A percentile compares a stretch with the other conserved stretches of the same genome.
Evolutionary conservation across 2,888 invertebrate species (phyloP).

Genomic region (Lysandra coridon): DNA sequence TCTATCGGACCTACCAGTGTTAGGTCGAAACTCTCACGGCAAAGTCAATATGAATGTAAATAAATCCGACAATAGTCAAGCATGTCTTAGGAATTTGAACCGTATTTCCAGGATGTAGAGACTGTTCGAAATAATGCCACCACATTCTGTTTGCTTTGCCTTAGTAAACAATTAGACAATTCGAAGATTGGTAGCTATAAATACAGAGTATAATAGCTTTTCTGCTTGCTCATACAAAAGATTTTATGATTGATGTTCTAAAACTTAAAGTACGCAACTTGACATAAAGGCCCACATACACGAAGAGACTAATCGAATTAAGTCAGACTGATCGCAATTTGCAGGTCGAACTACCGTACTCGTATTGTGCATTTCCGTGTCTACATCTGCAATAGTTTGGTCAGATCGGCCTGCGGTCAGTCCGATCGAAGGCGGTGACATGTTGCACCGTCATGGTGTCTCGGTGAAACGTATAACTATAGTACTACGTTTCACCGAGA

Average conservation of each 20-base stretch:
- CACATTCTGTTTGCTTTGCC: constrained; percentile 23
- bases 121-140: not conserved
- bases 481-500: no score
- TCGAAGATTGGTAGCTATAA: constrained; percentile 18
- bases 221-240: not conserved
- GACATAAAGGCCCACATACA: no score
- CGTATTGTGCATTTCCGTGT: no score
- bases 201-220: not conserved
- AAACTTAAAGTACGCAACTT: no score
- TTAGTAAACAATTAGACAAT: constrained; percentile 29
- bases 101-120: not conserved
- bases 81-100: constrained; percentile 14
- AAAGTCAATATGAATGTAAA: constrained; percentile 76
- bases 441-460: no score
- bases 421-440: no score
- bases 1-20: constrained; percentile 63
- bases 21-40: constrained; percentile 77
- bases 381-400: no score
- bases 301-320: no score
- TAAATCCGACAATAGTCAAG: constrained; percentile 68
- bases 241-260: not conserved
- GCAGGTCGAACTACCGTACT: no score
- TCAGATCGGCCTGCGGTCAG: no score
- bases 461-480: no score
- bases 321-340: no score